A percentile compares a stretch with the other conserved stretches of the same genome.
These are phyloP conservation scores for Propithecus coquereli DNA, from an alignment of 2,113 vertebrate species.

Conservation along the genomic window DNA sequence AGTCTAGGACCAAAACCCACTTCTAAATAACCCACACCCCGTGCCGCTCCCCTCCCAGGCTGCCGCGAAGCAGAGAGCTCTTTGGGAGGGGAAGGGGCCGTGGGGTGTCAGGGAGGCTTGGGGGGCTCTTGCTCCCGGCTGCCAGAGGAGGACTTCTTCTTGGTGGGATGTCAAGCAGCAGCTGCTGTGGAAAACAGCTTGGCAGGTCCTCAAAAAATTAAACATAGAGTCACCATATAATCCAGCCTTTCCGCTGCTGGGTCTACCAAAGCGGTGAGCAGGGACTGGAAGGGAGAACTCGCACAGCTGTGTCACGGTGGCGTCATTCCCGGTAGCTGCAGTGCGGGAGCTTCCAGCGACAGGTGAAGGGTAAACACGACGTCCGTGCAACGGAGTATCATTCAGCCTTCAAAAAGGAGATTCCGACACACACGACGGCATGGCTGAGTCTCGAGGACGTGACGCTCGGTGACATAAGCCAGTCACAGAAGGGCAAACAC, in stretches of 20 bases:
- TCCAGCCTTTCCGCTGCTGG: neutral
- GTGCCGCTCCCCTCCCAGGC: neutral
- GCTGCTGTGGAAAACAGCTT: neutral
- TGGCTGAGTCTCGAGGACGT: accelerated
- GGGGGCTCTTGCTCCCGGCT: neutral
- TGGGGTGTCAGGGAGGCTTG: accelerated
- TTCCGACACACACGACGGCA: accelerated
- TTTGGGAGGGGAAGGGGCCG: accelerated
- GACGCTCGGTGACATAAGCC: accelerated
- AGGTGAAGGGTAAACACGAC: accelerated
- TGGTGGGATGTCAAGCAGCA: neutral
- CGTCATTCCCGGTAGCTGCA: accelerated
- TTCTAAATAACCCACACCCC: too few relatives aligned
- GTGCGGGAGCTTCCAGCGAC: neutral
- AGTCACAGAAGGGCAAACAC: neutral
- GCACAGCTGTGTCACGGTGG: accelerated
- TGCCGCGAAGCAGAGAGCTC: neutral
- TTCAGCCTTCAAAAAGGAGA: neutral
- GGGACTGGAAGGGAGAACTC: accelerated
- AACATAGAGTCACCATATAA: accelerated
- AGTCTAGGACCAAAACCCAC: neutral
- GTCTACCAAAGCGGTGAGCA: too few relatives aligned
- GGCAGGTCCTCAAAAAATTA: neutral
- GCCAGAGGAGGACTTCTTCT: neutral
- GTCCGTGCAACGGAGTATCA: accelerated